Base-by-base conservation (phyloP, 92 coral and sea anemone species). In the Epizoanthus stellaris region DNA sequence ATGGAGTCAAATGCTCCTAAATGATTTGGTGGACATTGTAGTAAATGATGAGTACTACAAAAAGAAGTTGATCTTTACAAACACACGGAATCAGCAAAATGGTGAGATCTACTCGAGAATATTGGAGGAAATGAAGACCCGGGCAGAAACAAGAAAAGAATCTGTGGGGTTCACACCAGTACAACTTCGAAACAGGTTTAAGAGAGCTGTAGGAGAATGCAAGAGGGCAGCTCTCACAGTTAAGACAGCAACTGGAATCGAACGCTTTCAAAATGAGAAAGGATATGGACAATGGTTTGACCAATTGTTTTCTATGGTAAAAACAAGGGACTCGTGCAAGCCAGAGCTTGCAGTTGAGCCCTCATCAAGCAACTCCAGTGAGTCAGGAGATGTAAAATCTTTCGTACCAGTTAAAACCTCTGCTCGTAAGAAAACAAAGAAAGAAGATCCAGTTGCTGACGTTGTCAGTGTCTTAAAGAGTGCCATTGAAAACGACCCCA, bases 31-130 rank as follows among this genome's bases (percentile, higher is more conserved):
- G 70, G 83, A 85, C 77, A 85, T 85, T 49, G 67, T 80, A 59
- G 87, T 68, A 80, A 72, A 70, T 63, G 81, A 86, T 89, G 89
- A 89, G 77, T 80, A 85, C 42, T 82, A 75, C 67, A 82, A 86
- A 90, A 82, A 84, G 10, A 90, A 86, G 52, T 88, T 86, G n/a
- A 86, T 90, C 57, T 85, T 89, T 58, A 86, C 90, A 40, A 86
- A 90, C 75, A 68, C 82, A 42, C 81, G 85, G 81, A 85, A 86
- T 68, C 89, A 86, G 89, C 81, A 85, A 57, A 80, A 85, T 74
- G 70, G 87, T 21, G 84, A 75, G 66, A 80, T 81, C 19, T 90
- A 86, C 79, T 68, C 71, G 23, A 84, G 49, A 62, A 72, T 90
- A 73, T 86, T 90, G 67, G 75, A 34, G 36, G 85, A 86, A 81